Evolutionary conservation across 2,797 vertebrate species (phyloP).

Genomic region (Malacoraja senta): DNA sequence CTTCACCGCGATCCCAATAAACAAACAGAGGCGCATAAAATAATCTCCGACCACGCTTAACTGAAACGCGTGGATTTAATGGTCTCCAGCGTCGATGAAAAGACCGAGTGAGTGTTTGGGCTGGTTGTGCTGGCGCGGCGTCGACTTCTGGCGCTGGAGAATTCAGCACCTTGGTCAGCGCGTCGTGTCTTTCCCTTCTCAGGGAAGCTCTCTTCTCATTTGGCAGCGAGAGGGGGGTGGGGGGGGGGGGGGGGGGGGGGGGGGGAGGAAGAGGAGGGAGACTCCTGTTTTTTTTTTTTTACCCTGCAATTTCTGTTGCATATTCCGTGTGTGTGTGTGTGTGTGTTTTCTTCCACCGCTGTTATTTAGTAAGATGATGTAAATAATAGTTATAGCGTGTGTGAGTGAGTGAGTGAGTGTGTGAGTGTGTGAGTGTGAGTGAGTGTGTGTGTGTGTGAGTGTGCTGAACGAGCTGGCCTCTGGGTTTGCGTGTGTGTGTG

Average conservation of each 20-base stretch:
- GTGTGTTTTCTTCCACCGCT: neutral
- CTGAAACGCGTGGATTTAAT: conserved; percentile 5
- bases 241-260: neutral
- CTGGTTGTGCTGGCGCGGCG: neutral
- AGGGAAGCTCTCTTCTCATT: conserved; percentile 9
- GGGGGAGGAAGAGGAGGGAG: no score
- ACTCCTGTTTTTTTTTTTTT: no score
- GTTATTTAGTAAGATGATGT: neutral
- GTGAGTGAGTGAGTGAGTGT: neutral
- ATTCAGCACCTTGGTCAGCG: conserved; percentile 19
- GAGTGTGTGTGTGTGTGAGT: no score
- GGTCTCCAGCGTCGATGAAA: neutral
- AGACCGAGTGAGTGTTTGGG: no score
- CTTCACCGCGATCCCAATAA: neutral
- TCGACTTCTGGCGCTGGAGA: neutral
- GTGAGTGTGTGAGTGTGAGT: neutral
- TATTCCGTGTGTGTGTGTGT: neutral
- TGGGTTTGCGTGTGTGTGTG: neutral
- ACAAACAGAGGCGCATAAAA: neutral
- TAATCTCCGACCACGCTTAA: neutral
- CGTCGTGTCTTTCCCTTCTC: neutral
- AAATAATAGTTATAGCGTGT: neutral
- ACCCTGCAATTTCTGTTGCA: neutral
- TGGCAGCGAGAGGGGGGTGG: neutral
- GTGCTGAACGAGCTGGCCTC: no score